A percentile compares a stretch with the other conserved stretches of the same genome.
These are phyloP conservation scores for Acestrorhynchus altus DNA, from an alignment of 2,797 vertebrate genomes.

Conservation along the genomic window DNA sequence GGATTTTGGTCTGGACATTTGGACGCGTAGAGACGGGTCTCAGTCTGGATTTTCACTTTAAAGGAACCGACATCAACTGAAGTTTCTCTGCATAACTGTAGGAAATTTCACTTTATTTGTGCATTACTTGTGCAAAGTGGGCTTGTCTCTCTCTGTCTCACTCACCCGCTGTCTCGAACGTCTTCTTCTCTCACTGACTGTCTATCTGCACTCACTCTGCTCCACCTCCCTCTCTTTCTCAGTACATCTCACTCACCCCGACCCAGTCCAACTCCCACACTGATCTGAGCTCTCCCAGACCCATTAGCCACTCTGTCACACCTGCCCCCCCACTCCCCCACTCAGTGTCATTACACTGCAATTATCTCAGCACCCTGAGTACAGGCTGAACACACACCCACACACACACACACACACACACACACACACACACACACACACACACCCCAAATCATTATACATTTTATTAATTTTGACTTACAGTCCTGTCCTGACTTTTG, in stretches of 20 bases:
- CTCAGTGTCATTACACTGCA: conserved; percentile 50
- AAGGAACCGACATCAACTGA: no score
- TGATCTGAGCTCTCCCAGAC: neutral
- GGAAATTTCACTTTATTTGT: no score
- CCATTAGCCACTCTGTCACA: conserved; percentile 2
- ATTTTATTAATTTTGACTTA: no score
- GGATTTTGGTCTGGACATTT: no score
- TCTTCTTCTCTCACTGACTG: neutral
- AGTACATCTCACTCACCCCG: neutral
- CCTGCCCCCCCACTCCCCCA: neutral
- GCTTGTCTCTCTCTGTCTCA: neutral
- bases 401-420: conserved; percentile 36
- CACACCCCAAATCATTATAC: neutral
- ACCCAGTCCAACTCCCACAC: neutral
- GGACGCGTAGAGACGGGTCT: no score
- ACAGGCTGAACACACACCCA: conserved; percentile 1
- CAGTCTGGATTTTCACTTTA: no score
- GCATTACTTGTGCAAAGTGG: no score
- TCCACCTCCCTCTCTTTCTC: neutral
- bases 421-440: conserved; percentile 13
- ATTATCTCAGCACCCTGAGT: conserved; percentile 44
- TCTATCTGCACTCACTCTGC: neutral
- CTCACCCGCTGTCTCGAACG: neutral
- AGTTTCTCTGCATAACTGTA: no score
- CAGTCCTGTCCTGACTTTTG: no score